Base-by-base conservation (phyloP, 1,140 invertebrate species). In the Microplitis demolitor region DNA sequence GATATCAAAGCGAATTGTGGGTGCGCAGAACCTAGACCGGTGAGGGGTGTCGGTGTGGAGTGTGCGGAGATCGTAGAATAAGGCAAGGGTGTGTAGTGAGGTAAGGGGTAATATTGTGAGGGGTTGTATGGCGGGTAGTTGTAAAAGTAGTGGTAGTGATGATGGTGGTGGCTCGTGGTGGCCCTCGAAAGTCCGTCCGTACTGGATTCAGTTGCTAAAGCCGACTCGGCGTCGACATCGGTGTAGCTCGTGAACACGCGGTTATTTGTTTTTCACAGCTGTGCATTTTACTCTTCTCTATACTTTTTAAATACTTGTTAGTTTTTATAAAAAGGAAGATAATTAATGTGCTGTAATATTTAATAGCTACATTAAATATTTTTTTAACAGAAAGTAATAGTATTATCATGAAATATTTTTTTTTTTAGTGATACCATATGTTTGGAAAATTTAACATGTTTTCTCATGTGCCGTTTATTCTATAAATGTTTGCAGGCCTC, bases 191-290 rank as follows among this genome's bases (percentile, higher is more conserved):
- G 35, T 72, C 63, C 62, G 64, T 45, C 70, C 35, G 70, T 60
- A 6, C 62, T 24, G 53, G 53, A 60, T 72, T 72, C 70, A 72
- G 70, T 71, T 72, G 13, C 70, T 34, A 66, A 72, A 66, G 53
- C 63, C 63, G 70, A 72, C 70, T 72, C 70, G 70, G 31, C 34
- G 62, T 66, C 53, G 70, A 72, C 50, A n/a, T 64, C 34, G 31
- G 61, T 34, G 11, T 62, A 35, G 69, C 45, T 31, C 24, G 37
- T 61, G 14, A 35, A n/a, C 3, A 58, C 61, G 24, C 37, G 54
- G n/a, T 13, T 50, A 37, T 39, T 66, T 53, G 4, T 56, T 58
- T 16, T 24, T 13, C 61, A 53, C 62, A 54, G 50, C 56, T 58
- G 56, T 58, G 33, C 9, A 24, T 31, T 58, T 14, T 58, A 31